Conservation (phyloP, 2,797 vertebrate genomes). For the Calcarius lapponicus region DNA sequence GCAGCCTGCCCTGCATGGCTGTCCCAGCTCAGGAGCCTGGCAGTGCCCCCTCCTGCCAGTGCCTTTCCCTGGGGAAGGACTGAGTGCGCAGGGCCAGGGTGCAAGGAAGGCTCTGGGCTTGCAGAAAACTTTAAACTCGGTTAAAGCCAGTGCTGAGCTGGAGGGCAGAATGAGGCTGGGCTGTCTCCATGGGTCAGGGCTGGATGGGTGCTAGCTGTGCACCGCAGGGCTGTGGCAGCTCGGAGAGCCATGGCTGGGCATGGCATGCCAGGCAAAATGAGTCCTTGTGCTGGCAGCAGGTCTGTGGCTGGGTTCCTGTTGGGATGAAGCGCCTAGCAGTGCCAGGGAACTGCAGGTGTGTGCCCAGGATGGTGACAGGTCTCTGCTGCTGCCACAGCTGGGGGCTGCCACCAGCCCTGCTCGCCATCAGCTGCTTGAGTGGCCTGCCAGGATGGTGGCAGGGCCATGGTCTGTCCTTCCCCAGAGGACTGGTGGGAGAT, state of each 20-base stretch:
- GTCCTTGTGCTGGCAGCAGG: not conserved
- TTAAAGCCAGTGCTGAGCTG: not conserved
- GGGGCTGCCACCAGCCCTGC: not conserved
- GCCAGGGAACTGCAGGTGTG: not conserved
- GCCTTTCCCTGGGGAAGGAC: not conserved
- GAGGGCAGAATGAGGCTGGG: not conserved
- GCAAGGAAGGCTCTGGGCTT: not conserved
- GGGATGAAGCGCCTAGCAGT: not conserved
- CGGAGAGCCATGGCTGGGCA: rapidly evolving
- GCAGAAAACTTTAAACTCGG: not conserved
- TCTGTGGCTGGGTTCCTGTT: not conserved
- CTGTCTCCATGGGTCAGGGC: not conserved
- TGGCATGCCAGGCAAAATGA: not conserved
- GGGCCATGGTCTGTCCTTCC: not conserved
- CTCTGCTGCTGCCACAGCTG: not conserved
- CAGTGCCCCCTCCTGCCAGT: not conserved
- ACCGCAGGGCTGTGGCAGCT: not conserved
- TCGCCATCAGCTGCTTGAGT: not conserved
- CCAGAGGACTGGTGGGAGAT: not conserved
- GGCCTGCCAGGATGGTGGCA: not conserved
- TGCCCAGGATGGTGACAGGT: not conserved
- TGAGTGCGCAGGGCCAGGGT: rapidly evolving
- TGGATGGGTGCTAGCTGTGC: not conserved
- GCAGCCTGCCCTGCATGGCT: not conserved
- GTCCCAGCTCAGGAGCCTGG: not conserved